Conservation (phyloP, 2,113 vertebrate species). For the Apteryx mantelli region DNA sequence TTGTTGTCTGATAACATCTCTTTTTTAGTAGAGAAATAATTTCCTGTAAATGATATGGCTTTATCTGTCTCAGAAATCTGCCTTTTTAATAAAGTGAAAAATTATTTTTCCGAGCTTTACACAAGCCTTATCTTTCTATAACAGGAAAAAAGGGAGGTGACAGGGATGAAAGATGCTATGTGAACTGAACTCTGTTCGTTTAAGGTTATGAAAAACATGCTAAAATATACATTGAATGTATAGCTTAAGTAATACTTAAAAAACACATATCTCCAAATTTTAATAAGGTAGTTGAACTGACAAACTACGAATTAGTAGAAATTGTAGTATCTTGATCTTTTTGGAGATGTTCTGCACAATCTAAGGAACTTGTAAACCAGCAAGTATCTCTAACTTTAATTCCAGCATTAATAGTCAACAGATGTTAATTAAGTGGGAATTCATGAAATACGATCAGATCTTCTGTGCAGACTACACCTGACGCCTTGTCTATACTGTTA, state of each 20-base stretch:
- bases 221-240: neutral
- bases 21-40: constrained; percentile 18
- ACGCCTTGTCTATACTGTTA: neutral
- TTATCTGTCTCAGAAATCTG: constrained; percentile 18
- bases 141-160: neutral
- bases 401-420: neutral
- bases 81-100: constrained; percentile 27
- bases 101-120: constrained; percentile 27
- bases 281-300: neutral
- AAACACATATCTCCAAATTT: neutral
- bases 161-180: neutral
- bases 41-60: constrained; percentile 35
- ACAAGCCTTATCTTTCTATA: neutral
- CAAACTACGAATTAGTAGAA: neutral
- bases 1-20: neutral
- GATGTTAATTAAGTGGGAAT: neutral
- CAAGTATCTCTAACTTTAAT: neutral
- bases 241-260: neutral
- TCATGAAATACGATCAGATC: neutral
- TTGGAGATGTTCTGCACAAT: neutral
- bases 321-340: neutral
- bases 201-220: neutral
- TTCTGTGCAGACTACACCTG: fast-evolving
- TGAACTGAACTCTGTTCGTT: neutral
- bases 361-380: neutral